A percentile compares a stretch with the other conserved stretches of the same genome.
Conservation (phyloP, 2,888 invertebrate species). For the Spilarctia lutea region DNA sequence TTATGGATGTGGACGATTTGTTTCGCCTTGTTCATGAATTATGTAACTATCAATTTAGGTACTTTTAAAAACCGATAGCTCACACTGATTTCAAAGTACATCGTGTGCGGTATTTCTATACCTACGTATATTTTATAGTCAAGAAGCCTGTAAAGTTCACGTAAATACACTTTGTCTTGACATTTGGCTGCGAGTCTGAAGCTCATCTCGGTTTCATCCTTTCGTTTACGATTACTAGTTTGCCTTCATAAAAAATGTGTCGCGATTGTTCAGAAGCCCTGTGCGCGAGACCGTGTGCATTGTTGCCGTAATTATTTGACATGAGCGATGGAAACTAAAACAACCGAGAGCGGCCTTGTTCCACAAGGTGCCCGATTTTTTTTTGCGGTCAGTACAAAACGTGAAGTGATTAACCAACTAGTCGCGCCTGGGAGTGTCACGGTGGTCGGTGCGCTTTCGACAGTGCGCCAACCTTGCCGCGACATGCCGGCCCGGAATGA, state of each 20-base stretch:
- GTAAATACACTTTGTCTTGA: conserved; percentile 66
- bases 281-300: conserved; percentile 51
- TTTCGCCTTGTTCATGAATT: conserved; percentile 63
- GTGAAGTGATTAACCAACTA: conserved; percentile 74
- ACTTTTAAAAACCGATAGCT: conserved; percentile 60
- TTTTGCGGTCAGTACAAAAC: conserved; percentile 78
- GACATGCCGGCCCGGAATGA: conserved; percentile 38
- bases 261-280: conserved; percentile 63
- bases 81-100: conserved; percentile 25
- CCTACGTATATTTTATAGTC: conserved; percentile 11
- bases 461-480: conserved; percentile 65
- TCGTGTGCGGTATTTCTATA: conserved; percentile 26
- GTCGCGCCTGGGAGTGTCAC: conserved; percentile 66
- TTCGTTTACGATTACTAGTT: conserved; percentile 74
- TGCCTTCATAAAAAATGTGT: conserved; percentile 75
- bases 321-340: conserved; percentile 73
- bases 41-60: conserved; percentile 60
- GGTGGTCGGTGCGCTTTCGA: conserved; percentile 65
- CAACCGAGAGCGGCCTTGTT: conserved; percentile 72
- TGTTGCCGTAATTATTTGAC: conserved; percentile 68
- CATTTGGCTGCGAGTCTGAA: conserved; percentile 66
- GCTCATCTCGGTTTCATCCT: conserved; percentile 76
- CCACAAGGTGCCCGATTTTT: conserved; percentile 76
- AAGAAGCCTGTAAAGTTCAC: conserved; percentile 68
- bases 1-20: conserved; percentile 58